A percentile compares a stretch with the other conserved stretches of the same genome.
These are phyloP conservation scores for Acheta domesticus DNA, from an alignment of 2,888 invertebrate genomes.

Conservation along the genomic window DNA sequence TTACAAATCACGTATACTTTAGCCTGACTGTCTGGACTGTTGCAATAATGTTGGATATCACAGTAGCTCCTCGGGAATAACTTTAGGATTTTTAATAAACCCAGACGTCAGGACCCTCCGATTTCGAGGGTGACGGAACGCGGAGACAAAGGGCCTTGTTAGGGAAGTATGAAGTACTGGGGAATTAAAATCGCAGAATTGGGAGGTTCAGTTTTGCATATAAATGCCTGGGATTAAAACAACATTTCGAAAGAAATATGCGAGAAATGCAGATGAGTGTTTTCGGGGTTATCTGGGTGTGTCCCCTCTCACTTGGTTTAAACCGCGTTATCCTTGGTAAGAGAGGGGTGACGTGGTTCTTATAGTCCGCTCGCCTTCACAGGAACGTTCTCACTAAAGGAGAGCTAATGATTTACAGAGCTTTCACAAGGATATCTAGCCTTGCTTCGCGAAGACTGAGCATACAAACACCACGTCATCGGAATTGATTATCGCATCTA, in stretches of 20 bases:
- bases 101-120: neutral
- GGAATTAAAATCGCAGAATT: slow-evolving; percentile 12
- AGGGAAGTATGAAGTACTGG: neutral
- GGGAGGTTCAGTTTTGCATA: slow-evolving; percentile 10
- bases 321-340: neutral
- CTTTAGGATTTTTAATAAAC: slow-evolving; percentile 8
- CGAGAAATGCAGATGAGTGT: slow-evolving; percentile 18
- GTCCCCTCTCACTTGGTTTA: neutral
- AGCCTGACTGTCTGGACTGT: too few relatives aligned
- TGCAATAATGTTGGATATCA: too few relatives aligned
- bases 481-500: too few relatives aligned
- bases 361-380: too few relatives aligned
- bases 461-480: too few relatives aligned
- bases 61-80: neutral
- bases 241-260: neutral
- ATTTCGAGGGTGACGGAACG: neutral
- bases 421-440: too few relatives aligned
- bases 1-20: too few relatives aligned
- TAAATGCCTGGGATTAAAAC: neutral
- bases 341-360: too few relatives aligned
- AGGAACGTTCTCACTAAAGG: too few relatives aligned
- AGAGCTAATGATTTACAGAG: too few relatives aligned
- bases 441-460: too few relatives aligned
- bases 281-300: neutral
- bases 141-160: neutral